phyloP scores from a whole-genome alignment of 2,888 invertebrate genomes.

The Harpalus rufipes region DNA sequence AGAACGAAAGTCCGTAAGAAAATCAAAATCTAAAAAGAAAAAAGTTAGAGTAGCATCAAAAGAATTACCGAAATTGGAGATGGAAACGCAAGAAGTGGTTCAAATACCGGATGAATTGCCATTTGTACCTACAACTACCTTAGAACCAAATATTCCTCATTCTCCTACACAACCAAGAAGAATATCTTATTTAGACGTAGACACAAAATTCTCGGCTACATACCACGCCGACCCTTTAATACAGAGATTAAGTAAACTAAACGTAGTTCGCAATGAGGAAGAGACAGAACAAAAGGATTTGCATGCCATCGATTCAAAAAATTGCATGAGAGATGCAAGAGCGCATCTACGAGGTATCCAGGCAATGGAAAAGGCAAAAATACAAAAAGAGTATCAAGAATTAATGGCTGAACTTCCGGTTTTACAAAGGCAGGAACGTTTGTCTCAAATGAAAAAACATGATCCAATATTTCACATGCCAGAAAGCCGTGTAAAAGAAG shows the following conservation, averaged over 20 bases:
- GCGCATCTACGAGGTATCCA: constrained; percentile 76
- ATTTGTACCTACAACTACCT: constrained; percentile 40
- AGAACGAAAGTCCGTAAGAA: no score
- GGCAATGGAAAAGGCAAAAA: constrained; percentile 78
- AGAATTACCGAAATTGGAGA: not conserved
- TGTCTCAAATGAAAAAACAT: constrained; percentile 73
- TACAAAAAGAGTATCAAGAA: constrained; percentile 78
- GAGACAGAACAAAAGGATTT: constrained; percentile 70
- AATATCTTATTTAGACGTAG: constrained; percentile 78
- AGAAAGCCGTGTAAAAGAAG: constrained; percentile 76
- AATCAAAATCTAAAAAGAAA: not conserved
- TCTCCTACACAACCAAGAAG: constrained; percentile 67
- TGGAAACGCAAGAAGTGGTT: constrained; percentile 5
- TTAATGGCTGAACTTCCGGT: constrained; percentile 77
- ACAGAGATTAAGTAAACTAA: constrained; percentile 74
- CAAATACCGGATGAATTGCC: constrained; percentile 54
- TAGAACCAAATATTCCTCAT: not conserved
- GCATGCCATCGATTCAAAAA: constrained; percentile 70
- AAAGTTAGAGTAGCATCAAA: not conserved
- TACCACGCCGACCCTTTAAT: constrained; percentile 73
- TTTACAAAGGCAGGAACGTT: constrained; percentile 75
- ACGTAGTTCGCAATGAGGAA: constrained; percentile 71
- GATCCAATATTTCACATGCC: constrained; percentile 76
- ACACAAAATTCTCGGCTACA: constrained; percentile 76
- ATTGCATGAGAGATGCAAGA: constrained; percentile 73